These are phyloP conservation scores for Danaus chrysippus DNA, from an alignment of 2,888 invertebrate species.

Conservation along the genomic window DNA sequence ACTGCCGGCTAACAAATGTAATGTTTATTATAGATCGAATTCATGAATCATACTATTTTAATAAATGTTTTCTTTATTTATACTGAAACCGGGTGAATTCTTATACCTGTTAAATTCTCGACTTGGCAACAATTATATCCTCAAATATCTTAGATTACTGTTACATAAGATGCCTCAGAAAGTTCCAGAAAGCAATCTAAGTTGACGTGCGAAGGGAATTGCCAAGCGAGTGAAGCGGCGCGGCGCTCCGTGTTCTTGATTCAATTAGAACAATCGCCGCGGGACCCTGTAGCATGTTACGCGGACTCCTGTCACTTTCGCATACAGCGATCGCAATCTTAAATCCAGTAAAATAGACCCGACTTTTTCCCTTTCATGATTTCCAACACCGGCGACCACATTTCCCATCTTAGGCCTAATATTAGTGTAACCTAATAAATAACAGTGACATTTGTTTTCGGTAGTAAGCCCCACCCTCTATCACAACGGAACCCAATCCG, in stretches of 20 bases:
- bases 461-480: slow-evolving; percentile 78
- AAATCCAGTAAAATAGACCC: slow-evolving; percentile 12
- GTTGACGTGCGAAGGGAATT: slow-evolving; percentile 67
- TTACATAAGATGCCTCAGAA: slow-evolving; percentile 21
- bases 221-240: slow-evolving; percentile 40
- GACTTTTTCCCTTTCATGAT: slow-evolving; percentile 15
- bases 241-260: slow-evolving; percentile 52
- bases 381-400: slow-evolving; percentile 23
- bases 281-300: slow-evolving; percentile 40
- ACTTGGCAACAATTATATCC: neutral
- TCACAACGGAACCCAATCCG: slow-evolving; percentile 77
- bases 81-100: neutral
- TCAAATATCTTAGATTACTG: slow-evolving; percentile 2
- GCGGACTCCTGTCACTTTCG: slow-evolving; percentile 35
- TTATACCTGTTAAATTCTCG: neutral
- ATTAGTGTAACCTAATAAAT: slow-evolving; percentile 75
- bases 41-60: neutral
- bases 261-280: slow-evolving; percentile 64
- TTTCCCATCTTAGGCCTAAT: slow-evolving; percentile 70
- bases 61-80: neutral
- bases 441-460: slow-evolving; percentile 78
- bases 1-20: neutral
- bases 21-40: neutral
- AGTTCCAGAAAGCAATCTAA: slow-evolving; percentile 60
- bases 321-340: slow-evolving; percentile 28